Conservation (phyloP, 2,888 invertebrate genomes). For the Elaeidobius kamerunicus region DNA sequence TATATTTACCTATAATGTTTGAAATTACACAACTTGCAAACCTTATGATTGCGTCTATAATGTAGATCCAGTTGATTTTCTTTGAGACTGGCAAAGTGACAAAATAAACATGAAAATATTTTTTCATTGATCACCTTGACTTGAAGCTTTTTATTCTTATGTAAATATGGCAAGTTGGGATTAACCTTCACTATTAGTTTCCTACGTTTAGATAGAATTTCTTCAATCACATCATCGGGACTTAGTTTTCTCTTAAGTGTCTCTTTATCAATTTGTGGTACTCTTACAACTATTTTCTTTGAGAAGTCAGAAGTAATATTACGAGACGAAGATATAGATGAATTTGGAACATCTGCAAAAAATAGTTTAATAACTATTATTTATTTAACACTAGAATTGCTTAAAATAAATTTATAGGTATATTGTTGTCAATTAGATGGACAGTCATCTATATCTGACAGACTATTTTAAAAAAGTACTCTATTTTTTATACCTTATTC, state of each 20-base stretch:
- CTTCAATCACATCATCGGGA: constrained; percentile 5
- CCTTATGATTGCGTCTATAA: not conserved
- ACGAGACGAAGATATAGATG: too few relatives aligned
- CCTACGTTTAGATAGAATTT: constrained; percentile 12
- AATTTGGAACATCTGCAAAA: too few relatives aligned
- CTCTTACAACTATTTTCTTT: constrained; percentile 4
- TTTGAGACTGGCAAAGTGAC: not conserved
- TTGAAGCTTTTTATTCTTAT: constrained; percentile 5
- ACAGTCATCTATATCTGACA: too few relatives aligned
- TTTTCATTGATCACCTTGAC: constrained; percentile 1
- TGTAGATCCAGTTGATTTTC: constrained; percentile 1
- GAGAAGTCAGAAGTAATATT: too few relatives aligned
- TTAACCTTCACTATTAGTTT: constrained; percentile 7
- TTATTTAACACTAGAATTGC: too few relatives aligned
- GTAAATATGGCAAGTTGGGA: constrained; percentile 7
- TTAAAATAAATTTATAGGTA: too few relatives aligned
- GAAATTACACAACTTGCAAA: not conserved
- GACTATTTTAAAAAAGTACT: too few relatives aligned
- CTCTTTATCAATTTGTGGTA: constrained; percentile 5
- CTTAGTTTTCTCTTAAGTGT: constrained; percentile 7
- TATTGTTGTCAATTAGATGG: too few relatives aligned
- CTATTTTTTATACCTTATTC: too few relatives aligned
- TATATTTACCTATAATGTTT: constrained; percentile 11
- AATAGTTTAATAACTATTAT: too few relatives aligned
- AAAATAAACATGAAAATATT: constrained; percentile 8